Percentiles rank a stretch among this genome's conserved stretches.
Conservation (phyloP, 1,140 invertebrate genomes). For the Drosophila subobscura region DNA sequence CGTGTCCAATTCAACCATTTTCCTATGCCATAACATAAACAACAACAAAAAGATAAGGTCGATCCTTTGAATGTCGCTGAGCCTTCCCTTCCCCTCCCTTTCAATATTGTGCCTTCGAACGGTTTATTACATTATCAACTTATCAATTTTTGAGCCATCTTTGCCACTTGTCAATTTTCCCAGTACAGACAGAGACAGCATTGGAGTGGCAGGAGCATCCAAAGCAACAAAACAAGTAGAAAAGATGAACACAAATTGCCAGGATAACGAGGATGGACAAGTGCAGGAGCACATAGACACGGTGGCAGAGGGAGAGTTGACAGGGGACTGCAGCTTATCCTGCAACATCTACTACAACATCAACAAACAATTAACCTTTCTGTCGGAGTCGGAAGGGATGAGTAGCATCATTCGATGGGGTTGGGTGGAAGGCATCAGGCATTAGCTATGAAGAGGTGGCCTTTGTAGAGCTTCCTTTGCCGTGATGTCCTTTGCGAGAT, state of each 20-base stretch:
- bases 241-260: constrained; percentile 50
- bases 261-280: constrained; percentile 70
- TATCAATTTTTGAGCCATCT: constrained; percentile 26
- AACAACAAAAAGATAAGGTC: background rate
- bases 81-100: background rate
- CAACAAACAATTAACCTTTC: constrained; percentile 72
- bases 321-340: constrained; percentile 45
- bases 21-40: too few relatives aligned
- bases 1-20: too few relatives aligned
- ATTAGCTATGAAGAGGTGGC: background rate
- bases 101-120: constrained; percentile 9
- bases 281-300: constrained; percentile 31
- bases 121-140: constrained; percentile 28
- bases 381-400: constrained; percentile 29
- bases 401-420: constrained; percentile 27
- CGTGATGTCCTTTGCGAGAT: constrained; percentile 47
- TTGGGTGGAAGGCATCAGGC: constrained; percentile 5
- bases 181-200: constrained; percentile 11
- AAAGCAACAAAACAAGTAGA: constrained; percentile 5
- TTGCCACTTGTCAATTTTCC: constrained; percentile 43
- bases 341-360: constrained; percentile 45
- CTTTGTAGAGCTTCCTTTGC: constrained; percentile 42
- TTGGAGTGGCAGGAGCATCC: constrained; percentile 4
- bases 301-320: background rate
- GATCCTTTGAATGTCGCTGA: constrained; percentile 4